Conservation (phyloP, 1,140 invertebrate genomes). For the Chelonus insularis region DNA sequence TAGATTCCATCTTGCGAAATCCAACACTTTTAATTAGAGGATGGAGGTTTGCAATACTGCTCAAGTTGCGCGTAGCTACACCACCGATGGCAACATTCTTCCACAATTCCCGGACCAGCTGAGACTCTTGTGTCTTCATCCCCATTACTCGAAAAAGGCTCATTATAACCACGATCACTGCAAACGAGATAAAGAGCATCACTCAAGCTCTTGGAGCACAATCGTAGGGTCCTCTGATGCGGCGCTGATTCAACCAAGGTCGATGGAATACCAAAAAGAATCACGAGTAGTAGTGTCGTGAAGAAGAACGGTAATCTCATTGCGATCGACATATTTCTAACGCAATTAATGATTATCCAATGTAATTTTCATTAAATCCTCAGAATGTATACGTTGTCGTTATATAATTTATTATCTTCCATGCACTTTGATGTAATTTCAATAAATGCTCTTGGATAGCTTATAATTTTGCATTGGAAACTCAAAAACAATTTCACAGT, state of each 20-base stretch:
- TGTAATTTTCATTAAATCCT: not conserved
- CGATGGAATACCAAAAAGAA: constrained; percentile 1
- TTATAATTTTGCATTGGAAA: no score
- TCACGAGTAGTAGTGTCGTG: not conserved
- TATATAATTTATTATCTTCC: not conserved
- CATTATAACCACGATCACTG: constrained; percentile 45
- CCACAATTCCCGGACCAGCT: constrained; percentile 43
- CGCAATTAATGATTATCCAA: not conserved
- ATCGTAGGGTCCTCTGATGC: constrained; percentile 30
- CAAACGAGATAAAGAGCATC: constrained; percentile 44
- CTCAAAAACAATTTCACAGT: no score
- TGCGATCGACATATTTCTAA: not conserved
- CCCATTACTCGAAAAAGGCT: constrained; percentile 43
- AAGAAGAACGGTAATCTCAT: not conserved
- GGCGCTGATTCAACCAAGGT: constrained; percentile 10
- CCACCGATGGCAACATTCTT: constrained; percentile 48
- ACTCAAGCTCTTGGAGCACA: constrained; percentile 46
- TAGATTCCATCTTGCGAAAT: not conserved
- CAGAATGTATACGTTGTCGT: no score
- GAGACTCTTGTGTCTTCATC: constrained; percentile 34
- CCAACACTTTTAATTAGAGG: not conserved
- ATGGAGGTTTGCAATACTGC: constrained; percentile 45
- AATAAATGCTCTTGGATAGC: no score
- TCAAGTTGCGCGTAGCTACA: constrained; percentile 44
- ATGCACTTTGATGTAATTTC: not conserved